Conservation (phyloP, 1,140 invertebrate genomes). For the Bradysia coprophila region DNA sequence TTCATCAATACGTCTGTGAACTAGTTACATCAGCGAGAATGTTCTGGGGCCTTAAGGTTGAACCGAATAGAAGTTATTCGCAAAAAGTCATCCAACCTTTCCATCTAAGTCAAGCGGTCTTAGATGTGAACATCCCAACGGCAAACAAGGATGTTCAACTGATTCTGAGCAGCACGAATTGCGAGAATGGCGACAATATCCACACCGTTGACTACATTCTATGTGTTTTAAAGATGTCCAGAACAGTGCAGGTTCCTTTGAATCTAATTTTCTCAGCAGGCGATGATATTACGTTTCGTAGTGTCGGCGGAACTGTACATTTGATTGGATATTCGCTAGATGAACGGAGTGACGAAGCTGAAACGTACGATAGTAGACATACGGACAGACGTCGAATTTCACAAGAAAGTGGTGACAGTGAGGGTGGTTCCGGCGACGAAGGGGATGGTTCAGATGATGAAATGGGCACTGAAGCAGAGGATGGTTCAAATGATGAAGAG, state of each 20-base stretch:
- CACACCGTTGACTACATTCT: conserved; percentile 63
- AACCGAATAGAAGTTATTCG: conserved; percentile 69
- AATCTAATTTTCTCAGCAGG: conserved; percentile 61
- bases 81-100: conserved; percentile 66
- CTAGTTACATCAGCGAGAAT: too few relatives aligned
- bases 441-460: conserved; percentile 26
- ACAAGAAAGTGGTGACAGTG: conserved; percentile 21
- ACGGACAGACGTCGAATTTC: too few relatives aligned
- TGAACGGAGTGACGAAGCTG: conserved; percentile 24
- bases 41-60: too few relatives aligned
- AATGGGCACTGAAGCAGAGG: conserved; percentile 9
- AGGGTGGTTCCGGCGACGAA: conserved; percentile 12
- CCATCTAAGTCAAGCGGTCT: conserved; percentile 71
- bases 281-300: conserved; percentile 35
- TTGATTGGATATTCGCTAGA: conserved; percentile 53
- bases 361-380: too few relatives aligned
- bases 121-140: too few relatives aligned
- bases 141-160: conserved; percentile 45
- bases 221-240: conserved; percentile 49
- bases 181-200: too few relatives aligned
- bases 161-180: conserved; percentile 50
- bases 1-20: too few relatives aligned
- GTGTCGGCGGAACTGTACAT: conserved; percentile 48
- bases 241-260: conserved; percentile 43
- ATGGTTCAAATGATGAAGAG: conserved; percentile 28